A percentile compares a stretch with the other conserved stretches of the same genome.
Evolutionary conservation across 2,797 vertebrate species (phyloP).

Genomic region (Rallus crepitans): DNA sequence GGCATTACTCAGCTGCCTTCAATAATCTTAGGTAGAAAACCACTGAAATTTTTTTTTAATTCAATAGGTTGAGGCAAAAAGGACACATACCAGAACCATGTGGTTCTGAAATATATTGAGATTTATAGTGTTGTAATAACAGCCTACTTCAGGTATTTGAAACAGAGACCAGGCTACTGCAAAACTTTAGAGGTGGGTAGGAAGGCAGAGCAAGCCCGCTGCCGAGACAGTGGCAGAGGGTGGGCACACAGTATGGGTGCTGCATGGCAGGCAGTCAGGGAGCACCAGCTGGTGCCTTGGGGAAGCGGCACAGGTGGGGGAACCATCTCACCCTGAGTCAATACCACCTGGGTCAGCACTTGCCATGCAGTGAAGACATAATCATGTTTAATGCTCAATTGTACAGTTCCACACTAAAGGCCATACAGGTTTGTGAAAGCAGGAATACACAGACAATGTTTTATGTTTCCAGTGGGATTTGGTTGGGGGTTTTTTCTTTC

Average conservation of each 20-base stretch:
- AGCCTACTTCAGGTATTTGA: neutral
- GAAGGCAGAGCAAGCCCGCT: neutral
- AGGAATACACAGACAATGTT: rapidly evolving
- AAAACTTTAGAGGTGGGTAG: neutral
- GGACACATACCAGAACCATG: neutral
- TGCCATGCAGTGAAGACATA: neutral
- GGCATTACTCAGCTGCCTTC: neutral
- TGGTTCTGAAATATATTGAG: neutral
- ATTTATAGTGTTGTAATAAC: neutral
- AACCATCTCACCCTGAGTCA: neutral
- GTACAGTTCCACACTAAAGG: neutral
- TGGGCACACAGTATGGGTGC: neutral
- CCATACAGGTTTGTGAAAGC: neutral
- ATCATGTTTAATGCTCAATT: neutral
- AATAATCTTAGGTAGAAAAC: neutral
- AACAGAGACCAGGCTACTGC: neutral
- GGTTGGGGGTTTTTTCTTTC: neutral
- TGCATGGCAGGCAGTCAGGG: neutral
- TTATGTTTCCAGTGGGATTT: neutral
- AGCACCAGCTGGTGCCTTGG: rapidly evolving
- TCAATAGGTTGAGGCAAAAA: neutral
- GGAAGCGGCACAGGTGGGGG: rapidly evolving
- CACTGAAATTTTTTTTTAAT: neutral
- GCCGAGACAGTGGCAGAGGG: neutral
- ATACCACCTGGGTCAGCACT: neutral